Conservation (phyloP, 2,888 invertebrate species). For the Drosophila picticornis region DNA sequence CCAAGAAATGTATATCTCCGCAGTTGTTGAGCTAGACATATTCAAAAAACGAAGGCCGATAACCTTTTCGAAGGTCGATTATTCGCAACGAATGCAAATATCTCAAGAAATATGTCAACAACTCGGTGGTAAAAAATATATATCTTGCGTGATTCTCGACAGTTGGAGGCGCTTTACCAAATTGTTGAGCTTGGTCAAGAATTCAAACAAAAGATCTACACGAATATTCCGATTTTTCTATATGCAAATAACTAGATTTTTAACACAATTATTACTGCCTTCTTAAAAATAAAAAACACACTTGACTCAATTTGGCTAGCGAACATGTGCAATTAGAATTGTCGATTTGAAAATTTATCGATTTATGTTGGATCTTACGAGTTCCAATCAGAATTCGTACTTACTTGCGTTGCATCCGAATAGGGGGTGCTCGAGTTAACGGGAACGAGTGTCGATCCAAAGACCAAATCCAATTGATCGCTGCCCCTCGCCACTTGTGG, state of each 20-base stretch:
- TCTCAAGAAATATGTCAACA: neutral
- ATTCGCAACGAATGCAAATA: neutral
- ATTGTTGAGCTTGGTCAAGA: conserved; percentile 1
- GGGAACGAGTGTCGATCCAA: conserved; percentile 96
- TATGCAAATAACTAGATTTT: neutral
- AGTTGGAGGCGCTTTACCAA: neutral
- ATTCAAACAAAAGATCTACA: neutral
- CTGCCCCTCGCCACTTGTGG: conserved; percentile 27
- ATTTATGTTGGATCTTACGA: neutral
- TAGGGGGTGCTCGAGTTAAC: conserved; percentile 97
- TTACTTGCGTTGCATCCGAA: conserved; percentile 98
- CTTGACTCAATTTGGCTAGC: neutral
- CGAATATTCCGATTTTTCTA: neutral
- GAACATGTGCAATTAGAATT: neutral
- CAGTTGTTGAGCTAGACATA: neutral
- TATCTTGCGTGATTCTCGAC: neutral
- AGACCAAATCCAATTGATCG: conserved; percentile 86
- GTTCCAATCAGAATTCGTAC: conserved; percentile 71
- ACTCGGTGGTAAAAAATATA: neutral
- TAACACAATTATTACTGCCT: neutral
- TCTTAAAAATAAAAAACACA: neutral
- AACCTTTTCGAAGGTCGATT: conserved; percentile 12
- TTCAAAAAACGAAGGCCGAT: conserved; percentile 1
- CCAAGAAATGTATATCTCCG: neutral
- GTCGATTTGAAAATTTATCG: neutral